Conservation (phyloP, 2,888 invertebrate species). For the Alviniconcha strummeri region DNA sequence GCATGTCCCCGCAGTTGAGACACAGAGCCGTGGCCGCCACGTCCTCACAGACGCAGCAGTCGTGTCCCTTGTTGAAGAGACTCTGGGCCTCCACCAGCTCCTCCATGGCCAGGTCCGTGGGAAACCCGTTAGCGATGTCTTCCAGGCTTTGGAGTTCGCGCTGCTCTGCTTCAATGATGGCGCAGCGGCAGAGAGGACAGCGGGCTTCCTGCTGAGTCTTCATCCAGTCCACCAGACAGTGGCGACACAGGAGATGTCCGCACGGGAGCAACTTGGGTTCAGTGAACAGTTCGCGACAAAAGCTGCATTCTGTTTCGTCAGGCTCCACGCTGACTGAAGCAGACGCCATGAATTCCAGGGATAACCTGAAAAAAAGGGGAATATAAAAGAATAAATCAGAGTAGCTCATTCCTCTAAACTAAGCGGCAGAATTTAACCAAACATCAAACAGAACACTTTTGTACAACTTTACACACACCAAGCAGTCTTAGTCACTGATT, state of each 20-base stretch:
- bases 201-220: background rate
- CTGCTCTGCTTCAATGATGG: background rate
- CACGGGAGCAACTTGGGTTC: constrained; percentile 16
- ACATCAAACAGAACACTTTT: too few relatives aligned
- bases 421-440: too few relatives aligned
- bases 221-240: constrained; percentile 17
- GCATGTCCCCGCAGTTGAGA: constrained; percentile 8
- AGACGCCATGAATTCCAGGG: background rate
- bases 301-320: constrained; percentile 11
- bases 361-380: too few relatives aligned
- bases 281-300: constrained; percentile 12
- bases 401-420: too few relatives aligned
- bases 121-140: background rate
- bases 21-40: constrained; percentile 11
- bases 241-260: constrained; percentile 23
- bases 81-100: background rate
- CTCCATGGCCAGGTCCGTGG: constrained; percentile 16
- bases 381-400: background rate
- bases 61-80: background rate
- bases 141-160: background rate
- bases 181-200: constrained; percentile 24
- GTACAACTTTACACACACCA: too few relatives aligned
- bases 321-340: background rate
- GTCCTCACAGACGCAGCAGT: background rate
- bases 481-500: too few relatives aligned